Conservation (phyloP, 2,888 invertebrate genomes). For the Drosophila putrida region DNA sequence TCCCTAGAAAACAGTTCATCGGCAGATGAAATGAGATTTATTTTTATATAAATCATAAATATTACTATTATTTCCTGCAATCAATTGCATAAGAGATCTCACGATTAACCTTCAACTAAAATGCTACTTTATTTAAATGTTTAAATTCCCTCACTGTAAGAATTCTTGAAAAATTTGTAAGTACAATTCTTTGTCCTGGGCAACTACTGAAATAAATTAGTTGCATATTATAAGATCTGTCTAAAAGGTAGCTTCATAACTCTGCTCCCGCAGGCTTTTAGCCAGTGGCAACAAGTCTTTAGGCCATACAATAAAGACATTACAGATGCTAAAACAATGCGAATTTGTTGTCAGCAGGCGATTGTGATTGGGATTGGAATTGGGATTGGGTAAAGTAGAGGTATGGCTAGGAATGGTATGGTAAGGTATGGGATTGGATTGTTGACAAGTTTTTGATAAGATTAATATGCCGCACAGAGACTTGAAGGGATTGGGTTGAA, state of each 20-base stretch:
- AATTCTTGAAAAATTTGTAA: neutral
- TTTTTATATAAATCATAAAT: too few species aligned
- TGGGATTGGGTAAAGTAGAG: neutral
- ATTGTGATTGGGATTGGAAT: constrained; percentile 28
- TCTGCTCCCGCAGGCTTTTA: neutral
- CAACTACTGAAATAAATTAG: constrained; percentile 4
- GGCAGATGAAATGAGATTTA: too few species aligned
- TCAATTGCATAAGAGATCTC: neutral
- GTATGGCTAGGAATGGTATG: constrained; percentile 3
- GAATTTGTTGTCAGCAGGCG: constrained; percentile 64
- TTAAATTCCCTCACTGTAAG: neutral
- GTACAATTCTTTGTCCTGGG: neutral
- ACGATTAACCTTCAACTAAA: neutral
- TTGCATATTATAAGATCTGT: constrained; percentile 9
- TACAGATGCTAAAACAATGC: constrained; percentile 63
- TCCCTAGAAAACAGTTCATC: too few species aligned
- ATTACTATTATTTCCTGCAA: neutral
- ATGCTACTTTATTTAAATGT: neutral
- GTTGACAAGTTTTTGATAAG: constrained; percentile 81
- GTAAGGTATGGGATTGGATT: constrained; percentile 57
- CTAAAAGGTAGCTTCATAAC: constrained; percentile 20
- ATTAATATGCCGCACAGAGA: constrained; percentile 73
- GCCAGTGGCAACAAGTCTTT: constrained; percentile 13
- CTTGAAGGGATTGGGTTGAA: constrained; percentile 25
- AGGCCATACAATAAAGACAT: constrained; percentile 55